A percentile compares a stretch with the other conserved stretches of the same genome.
These are phyloP conservation scores for Glyphotaelius pellucidus DNA, from an alignment of 2,888 invertebrate genomes.

Conservation along the genomic window DNA sequence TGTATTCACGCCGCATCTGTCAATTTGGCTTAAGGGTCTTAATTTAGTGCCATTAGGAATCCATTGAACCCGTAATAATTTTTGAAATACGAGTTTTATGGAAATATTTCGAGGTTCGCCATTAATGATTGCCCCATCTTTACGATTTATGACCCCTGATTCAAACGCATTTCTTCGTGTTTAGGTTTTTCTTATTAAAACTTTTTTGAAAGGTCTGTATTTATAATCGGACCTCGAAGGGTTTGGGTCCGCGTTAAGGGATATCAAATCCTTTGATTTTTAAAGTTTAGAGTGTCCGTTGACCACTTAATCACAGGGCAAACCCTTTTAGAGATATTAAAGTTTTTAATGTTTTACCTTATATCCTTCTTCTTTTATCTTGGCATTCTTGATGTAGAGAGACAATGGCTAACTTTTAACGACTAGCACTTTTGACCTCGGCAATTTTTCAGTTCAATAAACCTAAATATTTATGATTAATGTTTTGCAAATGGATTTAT, in stretches of 20 bases:
- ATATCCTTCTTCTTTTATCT: neutral
- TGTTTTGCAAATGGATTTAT: neutral
- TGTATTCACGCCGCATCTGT: neutral
- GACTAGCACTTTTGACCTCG: neutral
- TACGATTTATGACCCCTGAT: neutral
- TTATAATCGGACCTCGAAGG: neutral
- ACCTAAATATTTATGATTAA: neutral
- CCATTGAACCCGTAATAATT: neutral
- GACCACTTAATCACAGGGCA: neutral
- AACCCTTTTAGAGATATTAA: neutral
- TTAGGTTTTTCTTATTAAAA: neutral
- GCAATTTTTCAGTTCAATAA: neutral
- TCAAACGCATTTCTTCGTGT: neutral
- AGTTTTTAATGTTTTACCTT: neutral
- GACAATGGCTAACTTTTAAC: neutral
- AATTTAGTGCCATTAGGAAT: slow-evolving; percentile 2
- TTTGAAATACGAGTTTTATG: neutral
- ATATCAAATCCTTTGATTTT: neutral
- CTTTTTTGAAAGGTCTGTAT: neutral
- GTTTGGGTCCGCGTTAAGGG: neutral
- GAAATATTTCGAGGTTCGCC: neutral
- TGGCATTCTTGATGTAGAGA: neutral
- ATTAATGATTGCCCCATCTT: neutral
- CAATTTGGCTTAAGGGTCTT: slow-evolving; percentile 1
- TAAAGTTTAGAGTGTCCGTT: neutral